phyloP scores from a whole-genome alignment of 2,113 vertebrate genomes.

The Scartelaos histophorus region DNA sequence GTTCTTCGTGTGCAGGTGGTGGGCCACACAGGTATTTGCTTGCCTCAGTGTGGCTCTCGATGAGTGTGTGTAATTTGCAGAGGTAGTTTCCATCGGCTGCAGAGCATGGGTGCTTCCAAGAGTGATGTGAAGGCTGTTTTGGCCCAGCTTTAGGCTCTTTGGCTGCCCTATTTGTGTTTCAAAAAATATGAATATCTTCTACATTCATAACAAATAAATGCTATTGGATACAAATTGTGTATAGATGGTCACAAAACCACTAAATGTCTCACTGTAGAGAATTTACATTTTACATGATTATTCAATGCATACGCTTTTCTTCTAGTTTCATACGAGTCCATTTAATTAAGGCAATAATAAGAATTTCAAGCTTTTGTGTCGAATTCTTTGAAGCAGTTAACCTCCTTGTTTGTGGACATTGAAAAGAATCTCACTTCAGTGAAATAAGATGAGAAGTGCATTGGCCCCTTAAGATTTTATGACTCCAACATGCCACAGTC shows the following conservation, averaged over 20 bases:
- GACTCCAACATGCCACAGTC: neutral
- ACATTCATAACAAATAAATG: neutral
- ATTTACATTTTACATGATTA: neutral
- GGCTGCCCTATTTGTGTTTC: slow-evolving; percentile 7
- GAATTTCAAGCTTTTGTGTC: neutral
- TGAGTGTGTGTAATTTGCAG: slow-evolving; percentile 48
- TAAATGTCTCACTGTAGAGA: neutral
- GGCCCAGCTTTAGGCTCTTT: slow-evolving; percentile 36
- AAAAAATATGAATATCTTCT: neutral
- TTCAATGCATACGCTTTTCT: neutral
- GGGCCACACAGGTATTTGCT: neutral
- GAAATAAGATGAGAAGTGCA: neutral
- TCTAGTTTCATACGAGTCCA: neutral
- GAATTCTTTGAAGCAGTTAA: neutral
- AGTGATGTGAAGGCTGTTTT: slow-evolving; percentile 21
- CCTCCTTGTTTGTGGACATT: neutral
- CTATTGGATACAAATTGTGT: neutral
- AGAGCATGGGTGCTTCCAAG: slow-evolving; percentile 13
- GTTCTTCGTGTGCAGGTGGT: neutral
- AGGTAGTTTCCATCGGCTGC: slow-evolving; percentile 61
- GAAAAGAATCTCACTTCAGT: neutral
- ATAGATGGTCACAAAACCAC: neutral
- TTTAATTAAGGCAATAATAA: neutral
- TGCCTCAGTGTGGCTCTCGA: slow-evolving; percentile 19
- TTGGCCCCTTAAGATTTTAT: neutral